phyloP scores from a whole-genome alignment of 2,888 invertebrate genomes.

The Myopa testacea region DNA sequence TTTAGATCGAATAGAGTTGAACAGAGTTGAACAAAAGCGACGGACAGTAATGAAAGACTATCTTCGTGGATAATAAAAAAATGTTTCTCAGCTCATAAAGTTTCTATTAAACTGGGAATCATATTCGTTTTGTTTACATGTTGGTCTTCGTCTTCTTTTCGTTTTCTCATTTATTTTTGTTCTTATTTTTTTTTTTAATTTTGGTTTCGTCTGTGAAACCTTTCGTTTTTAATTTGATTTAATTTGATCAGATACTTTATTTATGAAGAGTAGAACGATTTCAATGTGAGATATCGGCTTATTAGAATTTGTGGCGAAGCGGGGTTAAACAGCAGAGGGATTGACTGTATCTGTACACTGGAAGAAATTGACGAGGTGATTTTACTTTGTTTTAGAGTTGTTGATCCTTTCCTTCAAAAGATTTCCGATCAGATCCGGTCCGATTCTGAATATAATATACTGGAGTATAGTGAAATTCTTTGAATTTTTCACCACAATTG shows the following conservation, averaged over 20 bases:
- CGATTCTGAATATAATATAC: too few species aligned
- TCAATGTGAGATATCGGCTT: constrained; percentile 11
- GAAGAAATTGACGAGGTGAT: too few species aligned
- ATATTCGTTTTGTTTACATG: constrained; percentile 44
- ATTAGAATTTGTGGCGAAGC: constrained; percentile 16
- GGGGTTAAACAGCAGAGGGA: too few species aligned
- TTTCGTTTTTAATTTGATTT: background rate
- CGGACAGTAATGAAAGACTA: constrained; percentile 19
- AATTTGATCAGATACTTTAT: constrained; percentile 63
- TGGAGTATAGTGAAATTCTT: too few species aligned
- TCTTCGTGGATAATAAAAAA: constrained; percentile 41
- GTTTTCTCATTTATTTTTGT: background rate
- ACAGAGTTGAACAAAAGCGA: constrained; percentile 9
- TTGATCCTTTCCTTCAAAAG: too few species aligned
- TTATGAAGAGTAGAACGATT: constrained; percentile 58
- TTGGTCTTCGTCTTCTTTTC: background rate
- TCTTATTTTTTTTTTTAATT: constrained; percentile 10
- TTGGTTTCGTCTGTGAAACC: constrained; percentile 26
- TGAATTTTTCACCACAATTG: too few species aligned
- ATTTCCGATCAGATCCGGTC: too few species aligned
- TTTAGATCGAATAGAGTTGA: background rate
- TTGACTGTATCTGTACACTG: too few species aligned
- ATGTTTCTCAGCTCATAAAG: constrained; percentile 62
- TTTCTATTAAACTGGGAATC: constrained; percentile 58
- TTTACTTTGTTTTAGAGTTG: too few species aligned